These are phyloP conservation scores for Heliconius eleuchia DNA, from an alignment of 1,140 invertebrate genomes.

Conservation along the genomic window DNA sequence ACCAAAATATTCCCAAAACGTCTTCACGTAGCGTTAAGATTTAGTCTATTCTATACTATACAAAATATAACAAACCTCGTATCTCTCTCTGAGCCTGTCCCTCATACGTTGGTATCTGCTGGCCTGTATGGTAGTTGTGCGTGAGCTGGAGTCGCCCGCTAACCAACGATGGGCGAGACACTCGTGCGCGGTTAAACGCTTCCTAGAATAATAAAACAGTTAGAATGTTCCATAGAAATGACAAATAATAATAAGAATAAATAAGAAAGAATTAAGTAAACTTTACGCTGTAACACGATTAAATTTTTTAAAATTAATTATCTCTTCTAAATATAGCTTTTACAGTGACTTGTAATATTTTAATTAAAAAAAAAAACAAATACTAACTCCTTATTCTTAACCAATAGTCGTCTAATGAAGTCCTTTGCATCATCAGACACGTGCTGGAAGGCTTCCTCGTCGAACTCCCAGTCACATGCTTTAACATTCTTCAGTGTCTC, in stretches of 20 bases:
- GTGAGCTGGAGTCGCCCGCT: constrained; percentile 89
- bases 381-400: constrained; percentile 96
- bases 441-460: constrained; percentile 94
- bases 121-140: constrained; percentile 89
- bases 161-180: constrained; percentile 98
- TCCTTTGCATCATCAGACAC: constrained; percentile 99
- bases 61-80: constrained; percentile 79
- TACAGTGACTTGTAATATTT: too few species aligned
- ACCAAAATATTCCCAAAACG: too few species aligned
- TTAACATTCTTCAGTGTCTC: constrained; percentile 99
- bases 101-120: constrained; percentile 93
- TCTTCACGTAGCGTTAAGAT: too few species aligned
- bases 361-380: not conserved
- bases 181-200: constrained; percentile 98
- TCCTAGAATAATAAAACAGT: constrained; percentile 81
- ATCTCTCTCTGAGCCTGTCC: constrained; percentile 92
- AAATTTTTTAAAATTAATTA: too few species aligned
- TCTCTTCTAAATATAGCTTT: too few species aligned
- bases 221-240: not conserved
- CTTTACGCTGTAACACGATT: too few species aligned
- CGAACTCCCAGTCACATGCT: constrained; percentile 99
- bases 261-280: too few species aligned
- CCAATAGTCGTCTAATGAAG: constrained; percentile 95
- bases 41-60: too few species aligned
- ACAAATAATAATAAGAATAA: too few species aligned